phyloP scores from a whole-genome alignment of 2,888 invertebrate species.

The Lochmaea crataegi region DNA sequence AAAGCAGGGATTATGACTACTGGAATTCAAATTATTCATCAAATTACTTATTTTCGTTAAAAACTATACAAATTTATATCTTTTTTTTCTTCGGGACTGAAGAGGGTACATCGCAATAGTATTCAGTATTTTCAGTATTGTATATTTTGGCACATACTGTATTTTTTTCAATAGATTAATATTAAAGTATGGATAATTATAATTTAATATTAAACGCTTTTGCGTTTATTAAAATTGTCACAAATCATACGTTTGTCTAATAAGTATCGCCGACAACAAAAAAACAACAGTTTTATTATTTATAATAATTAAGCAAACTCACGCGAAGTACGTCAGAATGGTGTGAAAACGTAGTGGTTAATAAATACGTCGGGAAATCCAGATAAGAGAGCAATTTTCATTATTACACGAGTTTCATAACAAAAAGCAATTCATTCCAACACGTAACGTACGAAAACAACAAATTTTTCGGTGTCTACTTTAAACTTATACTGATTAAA shows the following conservation, averaged over 20 bases:
- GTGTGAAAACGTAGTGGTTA: slow-evolving; percentile 36
- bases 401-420: slow-evolving; percentile 27
- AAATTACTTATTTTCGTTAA: too few species aligned
- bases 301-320: slow-evolving; percentile 35
- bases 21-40: too few species aligned
- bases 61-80: too few species aligned
- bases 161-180: too few species aligned
- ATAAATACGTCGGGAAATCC: slow-evolving; percentile 36
- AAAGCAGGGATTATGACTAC: too few species aligned
- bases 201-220: too few species aligned
- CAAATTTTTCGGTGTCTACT: not conserved
- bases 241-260: slow-evolving; percentile 29
- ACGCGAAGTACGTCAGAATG: slow-evolving; percentile 33
- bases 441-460: not conserved
- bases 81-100: too few species aligned
- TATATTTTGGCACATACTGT: too few species aligned
- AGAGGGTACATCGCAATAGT: too few species aligned
- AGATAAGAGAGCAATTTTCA: slow-evolving; percentile 36
- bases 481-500: not conserved
- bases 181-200: too few species aligned
- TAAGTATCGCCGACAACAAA: slow-evolving; percentile 19
- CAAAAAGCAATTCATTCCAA: slow-evolving; percentile 19
- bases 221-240: not conserved
- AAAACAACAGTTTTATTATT: slow-evolving; percentile 32
- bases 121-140: too few species aligned